Conservation (phyloP, 1,140 invertebrate species). For the Mamestra configurata region DNA sequence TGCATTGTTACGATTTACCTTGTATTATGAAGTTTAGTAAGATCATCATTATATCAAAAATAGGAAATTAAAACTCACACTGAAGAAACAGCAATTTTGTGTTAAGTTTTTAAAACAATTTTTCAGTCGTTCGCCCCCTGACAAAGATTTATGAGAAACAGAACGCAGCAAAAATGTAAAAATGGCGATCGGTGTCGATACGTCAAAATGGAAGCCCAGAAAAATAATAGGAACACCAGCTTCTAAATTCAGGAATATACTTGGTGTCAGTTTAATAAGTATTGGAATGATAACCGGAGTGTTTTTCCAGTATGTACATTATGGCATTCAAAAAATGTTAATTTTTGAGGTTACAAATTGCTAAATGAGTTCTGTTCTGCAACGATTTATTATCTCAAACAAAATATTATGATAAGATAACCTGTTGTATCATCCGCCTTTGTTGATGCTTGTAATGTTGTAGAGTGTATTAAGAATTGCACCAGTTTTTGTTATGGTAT, state of each 20-base stretch:
- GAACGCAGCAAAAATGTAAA: slow-evolving; percentile 50
- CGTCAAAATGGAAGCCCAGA: slow-evolving; percentile 87
- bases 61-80: too few relatives aligned
- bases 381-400: not conserved
- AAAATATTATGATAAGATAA: too few relatives aligned
- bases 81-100: too few relatives aligned
- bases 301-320: slow-evolving; percentile 74
- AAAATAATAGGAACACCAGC: slow-evolving; percentile 87
- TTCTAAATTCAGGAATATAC: slow-evolving; percentile 77
- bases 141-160: not conserved
- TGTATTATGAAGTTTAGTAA: too few relatives aligned
- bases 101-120: too few relatives aligned
- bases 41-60: too few relatives aligned
- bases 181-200: slow-evolving; percentile 84
- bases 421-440: too few relatives aligned
- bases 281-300: slow-evolving; percentile 71
- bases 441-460: too few relatives aligned
- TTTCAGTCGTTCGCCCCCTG: too few relatives aligned
- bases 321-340: not conserved
- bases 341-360: slow-evolving; percentile 47
- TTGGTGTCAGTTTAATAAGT: slow-evolving; percentile 71
- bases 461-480: too few relatives aligned
- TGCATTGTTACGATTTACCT: too few relatives aligned
- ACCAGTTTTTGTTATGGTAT: too few relatives aligned
- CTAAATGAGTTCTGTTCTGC: not conserved